These are phyloP conservation scores for Drosophila takahashii DNA, from an alignment of 1,140 invertebrate genomes.

Conservation along the genomic window DNA sequence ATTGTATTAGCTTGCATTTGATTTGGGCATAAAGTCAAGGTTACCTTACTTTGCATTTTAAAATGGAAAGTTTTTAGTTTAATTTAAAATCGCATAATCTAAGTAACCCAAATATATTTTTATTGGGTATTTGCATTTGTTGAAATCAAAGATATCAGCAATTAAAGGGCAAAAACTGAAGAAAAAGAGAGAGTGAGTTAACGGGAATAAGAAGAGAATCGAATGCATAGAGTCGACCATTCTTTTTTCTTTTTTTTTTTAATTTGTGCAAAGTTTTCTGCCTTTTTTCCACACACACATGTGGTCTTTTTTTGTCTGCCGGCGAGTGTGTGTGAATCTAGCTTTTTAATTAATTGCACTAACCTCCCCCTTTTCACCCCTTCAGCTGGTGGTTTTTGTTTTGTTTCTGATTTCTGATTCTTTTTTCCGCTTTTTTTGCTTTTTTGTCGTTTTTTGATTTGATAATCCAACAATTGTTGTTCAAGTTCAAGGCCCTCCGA, in stretches of 20 bases:
- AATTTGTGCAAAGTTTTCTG: slow-evolving; percentile 54
- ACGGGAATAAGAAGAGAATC: slow-evolving; percentile 49
- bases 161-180: slow-evolving; percentile 4
- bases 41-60: neutral
- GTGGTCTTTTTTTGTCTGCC: slow-evolving; percentile 41
- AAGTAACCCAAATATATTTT: neutral
- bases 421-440: slow-evolving; percentile 7
- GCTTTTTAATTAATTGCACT: slow-evolving; percentile 78
- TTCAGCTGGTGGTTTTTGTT: slow-evolving; percentile 14
- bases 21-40: neutral
- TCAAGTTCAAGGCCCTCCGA: slow-evolving; percentile 69
- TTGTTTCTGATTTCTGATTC: slow-evolving; percentile 16
- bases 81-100: neutral
- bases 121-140: neutral
- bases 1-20: neutral
- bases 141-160: slow-evolving; percentile 15
- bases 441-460: slow-evolving; percentile 55
- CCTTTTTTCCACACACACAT: slow-evolving; percentile 46
- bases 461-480: slow-evolving; percentile 66
- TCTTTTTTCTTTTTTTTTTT: slow-evolving; percentile 43
- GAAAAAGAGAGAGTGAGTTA: slow-evolving; percentile 16
- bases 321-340: slow-evolving; percentile 51
- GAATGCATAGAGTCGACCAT: slow-evolving; percentile 49
- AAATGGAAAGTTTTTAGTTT: neutral
- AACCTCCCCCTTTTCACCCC: slow-evolving; percentile 28